Percentiles rank a stretch among this genome's conserved stretches.
These are phyloP conservation scores for Pardalotus punctatus DNA, from an alignment of 2,113 vertebrate species.

Conservation along the genomic window DNA sequence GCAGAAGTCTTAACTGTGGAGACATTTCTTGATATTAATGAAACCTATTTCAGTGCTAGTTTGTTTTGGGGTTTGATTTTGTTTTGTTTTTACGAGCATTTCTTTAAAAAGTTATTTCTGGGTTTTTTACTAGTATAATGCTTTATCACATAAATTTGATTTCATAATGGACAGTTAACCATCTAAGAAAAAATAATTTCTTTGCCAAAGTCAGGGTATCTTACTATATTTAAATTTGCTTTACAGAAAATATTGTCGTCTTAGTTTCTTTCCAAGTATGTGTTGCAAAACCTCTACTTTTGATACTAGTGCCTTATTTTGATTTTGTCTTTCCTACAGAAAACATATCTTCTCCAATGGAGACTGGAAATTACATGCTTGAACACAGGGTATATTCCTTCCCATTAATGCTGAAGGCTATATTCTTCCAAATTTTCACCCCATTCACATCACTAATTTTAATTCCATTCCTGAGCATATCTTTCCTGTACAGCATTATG, in stretches of 20 bases:
- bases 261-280: background rate
- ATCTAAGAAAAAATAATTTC: fast-evolving
- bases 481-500: background rate
- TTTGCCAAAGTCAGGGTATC: background rate
- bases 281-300: background rate
- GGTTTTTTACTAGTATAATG: fast-evolving
- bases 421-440: conserved; percentile 26
- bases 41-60: background rate
- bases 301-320: background rate
- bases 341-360: background rate
- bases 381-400: background rate
- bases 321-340: background rate
- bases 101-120: background rate
- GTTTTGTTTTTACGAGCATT: background rate
- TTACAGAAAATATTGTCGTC: background rate
- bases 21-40: background rate
- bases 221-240: background rate
- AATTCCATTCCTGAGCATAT: background rate
- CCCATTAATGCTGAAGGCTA: background rate
- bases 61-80: background rate
- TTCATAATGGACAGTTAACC: background rate
- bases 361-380: background rate
- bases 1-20: background rate
- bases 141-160: background rate
- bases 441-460: background rate